Conservation (phyloP, 2,113 vertebrate species). For the Alces alces region DNA sequence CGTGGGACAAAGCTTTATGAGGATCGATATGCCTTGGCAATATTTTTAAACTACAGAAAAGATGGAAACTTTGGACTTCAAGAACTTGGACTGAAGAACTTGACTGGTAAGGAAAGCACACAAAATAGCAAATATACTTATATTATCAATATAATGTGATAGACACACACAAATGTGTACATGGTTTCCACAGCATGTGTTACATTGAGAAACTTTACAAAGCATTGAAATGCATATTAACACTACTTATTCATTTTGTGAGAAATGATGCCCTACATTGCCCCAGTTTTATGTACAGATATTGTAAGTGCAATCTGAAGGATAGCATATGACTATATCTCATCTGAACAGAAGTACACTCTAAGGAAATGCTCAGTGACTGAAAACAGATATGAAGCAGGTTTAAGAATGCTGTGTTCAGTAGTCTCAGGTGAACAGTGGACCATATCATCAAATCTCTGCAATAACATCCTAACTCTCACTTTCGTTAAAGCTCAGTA, state of each 20-base stretch:
- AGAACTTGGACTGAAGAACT: constrained; percentile 93
- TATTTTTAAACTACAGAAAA: constrained; percentile 98
- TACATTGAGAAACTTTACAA: neutral
- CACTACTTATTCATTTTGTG: neutral
- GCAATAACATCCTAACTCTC: neutral
- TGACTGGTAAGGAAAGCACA: constrained; percentile 86
- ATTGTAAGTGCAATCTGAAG: neutral
- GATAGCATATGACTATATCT: constrained; percentile 31
- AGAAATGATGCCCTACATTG: neutral
- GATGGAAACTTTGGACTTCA: constrained; percentile 93
- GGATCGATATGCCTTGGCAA: constrained; percentile 91
- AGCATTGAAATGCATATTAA: neutral
- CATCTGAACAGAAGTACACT: constrained; percentile 33
- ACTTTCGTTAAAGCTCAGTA: neutral
- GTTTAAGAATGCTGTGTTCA: neutral
- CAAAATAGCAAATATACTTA: neutral
- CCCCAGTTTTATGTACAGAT: constrained; percentile 17
- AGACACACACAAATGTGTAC: neutral
- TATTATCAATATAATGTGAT: neutral
- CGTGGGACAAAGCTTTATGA: constrained; percentile 96
- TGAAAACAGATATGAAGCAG: constrained; percentile 53
- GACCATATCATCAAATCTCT: constrained; percentile 36
- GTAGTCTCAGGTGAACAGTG: constrained; percentile 20
- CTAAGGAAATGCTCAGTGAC: constrained; percentile 32
- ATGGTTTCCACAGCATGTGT: neutral